phyloP scores from a whole-genome alignment of 1,140 invertebrate species.

The Drosophila arizonae region DNA sequence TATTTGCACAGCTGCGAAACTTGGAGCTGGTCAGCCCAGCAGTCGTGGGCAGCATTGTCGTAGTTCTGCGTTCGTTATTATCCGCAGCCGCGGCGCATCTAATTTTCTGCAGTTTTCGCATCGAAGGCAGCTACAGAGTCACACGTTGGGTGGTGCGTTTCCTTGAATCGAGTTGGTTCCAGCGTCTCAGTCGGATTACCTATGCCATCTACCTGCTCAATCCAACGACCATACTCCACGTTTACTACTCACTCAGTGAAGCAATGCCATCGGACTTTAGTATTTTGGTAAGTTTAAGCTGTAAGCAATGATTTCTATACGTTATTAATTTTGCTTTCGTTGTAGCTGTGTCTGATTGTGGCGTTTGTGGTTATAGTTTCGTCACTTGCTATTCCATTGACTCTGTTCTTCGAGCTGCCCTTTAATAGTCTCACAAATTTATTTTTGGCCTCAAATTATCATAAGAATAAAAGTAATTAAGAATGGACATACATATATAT shows the following conservation, averaged over 20 bases:
- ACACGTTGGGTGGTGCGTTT: conserved; percentile 30
- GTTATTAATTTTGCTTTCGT: not conserved
- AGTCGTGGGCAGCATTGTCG: not conserved
- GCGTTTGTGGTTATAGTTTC: conserved; percentile 18
- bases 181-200: conserved; percentile 37
- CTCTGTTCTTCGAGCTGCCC: conserved; percentile 53
- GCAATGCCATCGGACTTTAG: conserved; percentile 20
- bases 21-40: not conserved
- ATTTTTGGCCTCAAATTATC: not conserved
- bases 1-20: not conserved
- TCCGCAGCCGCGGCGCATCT: conserved; percentile 18
- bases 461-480: conserved; percentile 10
- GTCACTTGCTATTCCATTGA: conserved; percentile 22
- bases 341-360: conserved; percentile 31
- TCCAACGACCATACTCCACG: conserved; percentile 37
- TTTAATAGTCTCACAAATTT: conserved; percentile 35
- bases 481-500: not conserved
- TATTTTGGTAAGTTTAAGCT: conserved; percentile 35
- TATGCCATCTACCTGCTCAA: conserved; percentile 57
- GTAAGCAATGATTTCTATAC: conserved; percentile 1
- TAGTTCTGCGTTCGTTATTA: not conserved
- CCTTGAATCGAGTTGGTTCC: conserved; percentile 27
- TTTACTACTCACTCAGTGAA: conserved; percentile 31
- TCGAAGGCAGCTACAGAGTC: not conserved
- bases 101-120: conserved; percentile 7